Conservation (phyloP, 2,113 vertebrate genomes). For the Tinamus guttatus region DNA sequence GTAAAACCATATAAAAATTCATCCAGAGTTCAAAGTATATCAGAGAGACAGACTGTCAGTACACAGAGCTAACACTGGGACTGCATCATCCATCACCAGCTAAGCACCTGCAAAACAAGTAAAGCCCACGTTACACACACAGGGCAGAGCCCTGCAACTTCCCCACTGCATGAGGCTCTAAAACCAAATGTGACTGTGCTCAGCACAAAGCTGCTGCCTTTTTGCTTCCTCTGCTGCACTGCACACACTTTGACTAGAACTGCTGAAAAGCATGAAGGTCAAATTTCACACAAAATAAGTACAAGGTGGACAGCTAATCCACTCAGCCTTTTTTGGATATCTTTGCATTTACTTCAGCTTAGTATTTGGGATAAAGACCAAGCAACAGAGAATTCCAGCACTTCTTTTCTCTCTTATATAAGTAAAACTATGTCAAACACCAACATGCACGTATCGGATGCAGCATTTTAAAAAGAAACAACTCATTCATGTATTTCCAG, state of each 20-base stretch:
- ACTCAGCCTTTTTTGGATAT: not conserved
- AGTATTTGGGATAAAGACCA: not conserved
- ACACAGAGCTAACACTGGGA: conserved; percentile 29
- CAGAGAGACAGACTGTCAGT: conserved; percentile 11
- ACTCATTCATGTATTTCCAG: not conserved
- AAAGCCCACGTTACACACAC: not conserved
- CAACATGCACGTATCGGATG: not conserved
- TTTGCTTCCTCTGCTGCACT: not conserved
- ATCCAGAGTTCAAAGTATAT: conserved; percentile 51
- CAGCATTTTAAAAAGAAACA: not conserved
- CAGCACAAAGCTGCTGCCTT: not conserved
- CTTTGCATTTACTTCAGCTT: not conserved
- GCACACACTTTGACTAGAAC: not conserved
- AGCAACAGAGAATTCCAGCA: not conserved
- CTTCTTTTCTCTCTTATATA: not conserved
- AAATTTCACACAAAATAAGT: not conserved
- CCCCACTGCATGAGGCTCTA: not conserved
- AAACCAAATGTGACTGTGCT: not conserved
- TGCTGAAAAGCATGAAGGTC: not conserved
- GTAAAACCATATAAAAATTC: conserved; percentile 50
- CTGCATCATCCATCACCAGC: conserved; percentile 20
- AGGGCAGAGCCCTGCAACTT: not conserved
- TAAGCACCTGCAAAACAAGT: conserved; percentile 27
- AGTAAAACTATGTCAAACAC: not conserved
- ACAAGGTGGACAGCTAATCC: not conserved